Percentiles rank a stretch among this genome's conserved stretches.
phyloP scores from a whole-genome alignment of 2,888 invertebrate species.

The Tachina lurida region DNA sequence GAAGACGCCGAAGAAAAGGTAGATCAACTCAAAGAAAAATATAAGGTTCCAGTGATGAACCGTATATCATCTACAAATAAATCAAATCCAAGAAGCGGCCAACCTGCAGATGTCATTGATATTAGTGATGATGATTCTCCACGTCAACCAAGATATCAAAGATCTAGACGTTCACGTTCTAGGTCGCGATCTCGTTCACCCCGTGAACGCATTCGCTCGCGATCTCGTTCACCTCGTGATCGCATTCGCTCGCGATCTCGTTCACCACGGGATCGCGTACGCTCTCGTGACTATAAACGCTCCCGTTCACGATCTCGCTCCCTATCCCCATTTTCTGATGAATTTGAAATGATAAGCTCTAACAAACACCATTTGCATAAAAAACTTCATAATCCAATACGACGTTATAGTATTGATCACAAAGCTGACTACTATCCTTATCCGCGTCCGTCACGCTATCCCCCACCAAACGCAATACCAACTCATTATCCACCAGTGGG shows the following conservation, averaged over 20 bases:
- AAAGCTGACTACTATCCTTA: slow-evolving; percentile 66
- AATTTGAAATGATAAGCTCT: slow-evolving; percentile 55
- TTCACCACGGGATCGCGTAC: slow-evolving; percentile 63
- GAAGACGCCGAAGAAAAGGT: slow-evolving; percentile 83
- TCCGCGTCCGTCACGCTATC: slow-evolving; percentile 60
- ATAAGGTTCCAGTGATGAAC: slow-evolving; percentile 77
- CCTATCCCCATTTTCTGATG: slow-evolving; percentile 71
- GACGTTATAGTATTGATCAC: slow-evolving; percentile 65
- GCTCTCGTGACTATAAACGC: slow-evolving; percentile 65
- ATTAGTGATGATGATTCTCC: slow-evolving; percentile 81
- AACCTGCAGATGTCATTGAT: slow-evolving; percentile 76
- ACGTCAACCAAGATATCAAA: slow-evolving; percentile 53
- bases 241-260: slow-evolving; percentile 69
- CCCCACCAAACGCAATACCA: slow-evolving; percentile 43
- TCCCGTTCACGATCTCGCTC: slow-evolving; percentile 68
- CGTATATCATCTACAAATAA: slow-evolving; percentile 59
- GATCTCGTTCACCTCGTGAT: slow-evolving; percentile 70
- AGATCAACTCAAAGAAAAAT: slow-evolving; percentile 81
- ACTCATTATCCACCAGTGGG: slow-evolving; percentile 69
- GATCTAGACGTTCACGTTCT: slow-evolving; percentile 65
- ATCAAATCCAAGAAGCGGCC: neutral
- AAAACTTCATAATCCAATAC: slow-evolving; percentile 42
- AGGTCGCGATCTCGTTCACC: slow-evolving; percentile 73
- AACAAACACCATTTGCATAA: slow-evolving; percentile 60
- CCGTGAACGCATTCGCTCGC: slow-evolving; percentile 58